Base-by-base conservation (phyloP, 2,888 invertebrate genomes). In the Aquatica leii region DNA sequence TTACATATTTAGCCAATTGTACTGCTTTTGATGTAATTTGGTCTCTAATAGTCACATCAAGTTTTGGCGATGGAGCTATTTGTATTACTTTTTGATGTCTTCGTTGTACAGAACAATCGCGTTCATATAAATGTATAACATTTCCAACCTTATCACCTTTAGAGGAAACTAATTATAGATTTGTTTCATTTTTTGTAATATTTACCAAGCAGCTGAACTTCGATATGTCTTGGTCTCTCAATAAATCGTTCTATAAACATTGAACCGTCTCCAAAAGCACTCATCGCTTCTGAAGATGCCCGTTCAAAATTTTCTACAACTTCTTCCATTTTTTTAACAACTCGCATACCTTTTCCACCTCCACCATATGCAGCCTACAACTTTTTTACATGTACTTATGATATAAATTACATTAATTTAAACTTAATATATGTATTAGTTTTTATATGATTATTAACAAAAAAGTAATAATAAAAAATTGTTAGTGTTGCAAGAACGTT, bases 201-300 rank as follows among this genome's bases (percentile, higher is more conserved):
- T 31, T 50, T 69, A 85, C 87, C 90, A 60, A 96, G 81, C 54
- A 97, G 83, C 79, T 97, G 97, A 11, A 97, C 98, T 83, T 99
- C 99, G 77, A 99, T 98, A 80, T 99, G 99, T 18, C 99, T 85
- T 0, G 99, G 99, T 67, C 97, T 86, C 80, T 98, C 98, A 64
- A 99, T 97, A 81, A 98, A 99, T 76, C 97, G 92, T 79, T 99
- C 99, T 63, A 99, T 95, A 81, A 99, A 99, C 91, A 99, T 92
- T 31, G 97, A 93, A 0, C 99, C 99, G 82, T 99, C 94, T 6
- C 99, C 99, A 82, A 99, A 99, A 0, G 99, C 97, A 4, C 97
- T 92, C 71, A 90, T 84, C 0, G 99, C 98, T 81, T 99, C 99
- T 0, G 98, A 98, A 2, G 92, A 93, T 0, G 99, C 99, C 62